A percentile compares a stretch with the other conserved stretches of the same genome.
phyloP scores from a whole-genome alignment of 2,113 vertebrate genomes.

The Thamnaconus septentrionalis region DNA sequence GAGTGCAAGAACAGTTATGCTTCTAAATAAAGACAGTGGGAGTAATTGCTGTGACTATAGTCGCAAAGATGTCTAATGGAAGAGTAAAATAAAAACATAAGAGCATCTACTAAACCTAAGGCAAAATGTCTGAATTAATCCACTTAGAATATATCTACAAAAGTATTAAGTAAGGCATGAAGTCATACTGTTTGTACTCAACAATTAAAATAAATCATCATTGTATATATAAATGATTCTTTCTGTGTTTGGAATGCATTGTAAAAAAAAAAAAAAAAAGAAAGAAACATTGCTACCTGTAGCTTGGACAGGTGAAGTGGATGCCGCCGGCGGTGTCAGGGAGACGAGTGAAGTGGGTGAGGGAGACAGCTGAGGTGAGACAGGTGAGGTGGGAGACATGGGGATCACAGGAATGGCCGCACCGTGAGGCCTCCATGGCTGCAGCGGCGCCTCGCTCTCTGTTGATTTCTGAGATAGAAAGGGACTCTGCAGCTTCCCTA shows the following conservation, averaged over 20 bases:
- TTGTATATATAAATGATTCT: neutral
- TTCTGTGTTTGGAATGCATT: neutral
- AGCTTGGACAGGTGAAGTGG: slow-evolving; percentile 11
- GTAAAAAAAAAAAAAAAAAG: too few species aligned
- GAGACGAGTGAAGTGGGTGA: slow-evolving; percentile 3
- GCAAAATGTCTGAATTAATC: neutral
- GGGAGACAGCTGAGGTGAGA: slow-evolving; percentile 5
- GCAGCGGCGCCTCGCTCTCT: slow-evolving; percentile 33
- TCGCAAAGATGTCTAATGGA: too few species aligned
- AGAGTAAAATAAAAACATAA: too few species aligned
- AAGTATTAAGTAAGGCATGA: too few species aligned
- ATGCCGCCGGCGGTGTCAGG: neutral
- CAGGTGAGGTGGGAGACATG: slow-evolving; percentile 4
- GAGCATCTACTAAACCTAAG: too few species aligned
- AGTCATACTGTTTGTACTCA: too few species aligned
- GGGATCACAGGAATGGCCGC: neutral
- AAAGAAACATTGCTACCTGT: slow-evolving; percentile 21
- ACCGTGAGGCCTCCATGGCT: neutral
- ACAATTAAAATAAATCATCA: too few species aligned
- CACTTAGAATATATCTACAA: neutral
- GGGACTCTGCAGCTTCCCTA: slow-evolving; percentile 84
- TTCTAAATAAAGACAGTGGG: too few species aligned
- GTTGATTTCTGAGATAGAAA: slow-evolving; percentile 79
- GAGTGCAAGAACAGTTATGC: too few species aligned
- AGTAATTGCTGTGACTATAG: too few species aligned